These are phyloP conservation scores for Gymnoscelis rufifasciata DNA, from an alignment of 2,888 invertebrate species.

Conservation along the genomic window DNA sequence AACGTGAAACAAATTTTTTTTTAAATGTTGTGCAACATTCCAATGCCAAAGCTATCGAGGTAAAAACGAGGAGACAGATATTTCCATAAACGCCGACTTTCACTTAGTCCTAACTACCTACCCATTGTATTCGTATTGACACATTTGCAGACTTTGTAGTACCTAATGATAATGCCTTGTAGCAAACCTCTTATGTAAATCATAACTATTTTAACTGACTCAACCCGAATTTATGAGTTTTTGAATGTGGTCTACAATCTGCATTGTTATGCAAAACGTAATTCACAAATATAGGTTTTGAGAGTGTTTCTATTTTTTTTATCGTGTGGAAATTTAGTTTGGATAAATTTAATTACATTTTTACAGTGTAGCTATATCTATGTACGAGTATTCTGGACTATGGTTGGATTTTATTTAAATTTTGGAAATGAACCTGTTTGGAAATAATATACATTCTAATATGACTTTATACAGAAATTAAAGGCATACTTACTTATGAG, in stretches of 20 bases:
- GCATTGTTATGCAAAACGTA: constrained; percentile 63
- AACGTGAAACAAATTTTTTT: no score
- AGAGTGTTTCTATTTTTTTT: no score
- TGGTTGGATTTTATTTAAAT: no score
- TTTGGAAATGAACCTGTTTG: no score
- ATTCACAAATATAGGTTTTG: no score
- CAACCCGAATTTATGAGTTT: constrained; percentile 50
- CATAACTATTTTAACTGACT: constrained; percentile 55
- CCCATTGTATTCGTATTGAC: constrained; percentile 28
- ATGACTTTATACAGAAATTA: no score
- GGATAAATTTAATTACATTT: no score
- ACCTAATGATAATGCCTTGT: constrained; percentile 38
- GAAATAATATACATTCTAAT: no score
- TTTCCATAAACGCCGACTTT: constrained; percentile 22
- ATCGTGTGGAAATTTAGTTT: no score
- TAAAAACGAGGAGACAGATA: neutral
- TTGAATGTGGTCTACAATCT: constrained; percentile 46
- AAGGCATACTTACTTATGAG: no score
- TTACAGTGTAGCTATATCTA: no score
- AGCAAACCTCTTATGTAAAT: constrained; percentile 57
- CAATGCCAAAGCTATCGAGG: neutral
- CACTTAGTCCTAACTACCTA: constrained; percentile 17
- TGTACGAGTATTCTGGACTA: no score
- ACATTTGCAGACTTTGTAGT: constrained; percentile 35
- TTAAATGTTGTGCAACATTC: constrained; percentile 1